Percentiles rank a stretch among this genome's conserved stretches.
These are phyloP conservation scores for Aspidoscelis tigris DNA, from an alignment of 2,113 vertebrate species.

Conservation along the genomic window DNA sequence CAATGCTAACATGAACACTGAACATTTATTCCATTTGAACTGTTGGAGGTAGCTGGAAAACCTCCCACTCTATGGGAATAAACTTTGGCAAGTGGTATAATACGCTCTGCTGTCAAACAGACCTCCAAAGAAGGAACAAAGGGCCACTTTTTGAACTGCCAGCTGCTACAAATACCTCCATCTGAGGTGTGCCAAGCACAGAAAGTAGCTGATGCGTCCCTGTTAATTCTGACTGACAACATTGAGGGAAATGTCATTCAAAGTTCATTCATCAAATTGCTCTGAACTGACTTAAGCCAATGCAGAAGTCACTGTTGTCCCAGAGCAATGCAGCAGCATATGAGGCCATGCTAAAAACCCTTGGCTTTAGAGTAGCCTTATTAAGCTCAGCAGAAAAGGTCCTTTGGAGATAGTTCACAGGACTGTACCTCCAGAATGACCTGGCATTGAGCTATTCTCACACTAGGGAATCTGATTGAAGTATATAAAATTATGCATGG, in stretches of 20 bases:
- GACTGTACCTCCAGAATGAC: too few species aligned
- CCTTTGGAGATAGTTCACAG: not conserved
- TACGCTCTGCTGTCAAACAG: constrained; percentile 52
- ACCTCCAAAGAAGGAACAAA: constrained; percentile 49
- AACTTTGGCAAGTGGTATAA: constrained; percentile 48
- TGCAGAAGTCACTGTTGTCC: constrained; percentile 33
- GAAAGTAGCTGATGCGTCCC: constrained; percentile 32
- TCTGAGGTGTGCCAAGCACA: constrained; percentile 45
- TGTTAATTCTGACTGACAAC: constrained; percentile 52
- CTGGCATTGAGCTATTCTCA: not conserved
- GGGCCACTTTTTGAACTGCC: constrained; percentile 39
- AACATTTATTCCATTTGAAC: constrained; percentile 42
- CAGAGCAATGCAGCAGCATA: constrained; percentile 12
- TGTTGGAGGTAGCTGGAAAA: constrained; percentile 51
- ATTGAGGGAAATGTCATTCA: constrained; percentile 46
- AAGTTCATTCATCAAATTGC: not conserved
- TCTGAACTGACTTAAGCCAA: constrained; percentile 34
- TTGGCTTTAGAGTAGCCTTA: not conserved
- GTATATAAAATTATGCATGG: too few species aligned
- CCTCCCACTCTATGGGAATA: constrained; percentile 40
- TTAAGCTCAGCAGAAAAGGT: not conserved
- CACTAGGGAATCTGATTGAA: not conserved
- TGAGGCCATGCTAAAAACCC: not conserved
- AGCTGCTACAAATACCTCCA: constrained; percentile 44
- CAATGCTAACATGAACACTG: constrained; percentile 50